phyloP scores from a whole-genome alignment of 2,113 vertebrate genomes.

The Tyrannus savana region DNA sequence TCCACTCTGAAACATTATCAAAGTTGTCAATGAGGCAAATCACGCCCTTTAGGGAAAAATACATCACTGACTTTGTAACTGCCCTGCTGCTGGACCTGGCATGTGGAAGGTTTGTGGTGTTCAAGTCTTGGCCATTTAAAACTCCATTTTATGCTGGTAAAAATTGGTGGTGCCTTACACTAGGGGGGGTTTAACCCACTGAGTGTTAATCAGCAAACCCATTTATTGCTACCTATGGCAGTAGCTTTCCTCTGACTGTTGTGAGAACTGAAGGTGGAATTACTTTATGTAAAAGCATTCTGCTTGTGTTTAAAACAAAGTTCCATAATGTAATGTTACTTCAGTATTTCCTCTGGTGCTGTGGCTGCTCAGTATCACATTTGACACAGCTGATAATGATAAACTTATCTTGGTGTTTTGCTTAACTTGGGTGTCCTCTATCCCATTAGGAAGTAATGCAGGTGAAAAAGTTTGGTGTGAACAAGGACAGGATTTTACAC shows the following conservation, averaged over 20 bases:
- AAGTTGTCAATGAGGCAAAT: not conserved
- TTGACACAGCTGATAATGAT: not conserved
- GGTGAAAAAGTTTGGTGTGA: not conserved
- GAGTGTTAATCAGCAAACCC: not conserved
- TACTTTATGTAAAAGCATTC: not conserved
- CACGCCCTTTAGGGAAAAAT: not conserved
- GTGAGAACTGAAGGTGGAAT: not conserved
- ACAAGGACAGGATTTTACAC: not conserved
- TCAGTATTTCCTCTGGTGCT: not conserved
- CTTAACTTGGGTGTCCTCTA: not conserved
- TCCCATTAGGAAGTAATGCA: not conserved
- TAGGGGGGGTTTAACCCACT: not conserved
- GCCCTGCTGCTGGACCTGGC: not conserved
- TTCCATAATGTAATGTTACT: not conserved
- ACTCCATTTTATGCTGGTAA: not conserved
- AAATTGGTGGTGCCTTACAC: not conserved
- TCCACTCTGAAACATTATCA: not conserved
- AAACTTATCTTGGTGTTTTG: not conserved
- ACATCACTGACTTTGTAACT: not conserved
- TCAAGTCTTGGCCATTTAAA: not conserved
- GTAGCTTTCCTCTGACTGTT: not conserved
- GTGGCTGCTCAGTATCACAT: not conserved
- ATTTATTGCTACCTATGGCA: not conserved
- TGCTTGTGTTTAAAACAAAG: not conserved
- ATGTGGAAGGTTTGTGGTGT: not conserved